phyloP scores from a whole-genome alignment of 2,888 invertebrate genomes.

The Dolichopus griseipennis region DNA sequence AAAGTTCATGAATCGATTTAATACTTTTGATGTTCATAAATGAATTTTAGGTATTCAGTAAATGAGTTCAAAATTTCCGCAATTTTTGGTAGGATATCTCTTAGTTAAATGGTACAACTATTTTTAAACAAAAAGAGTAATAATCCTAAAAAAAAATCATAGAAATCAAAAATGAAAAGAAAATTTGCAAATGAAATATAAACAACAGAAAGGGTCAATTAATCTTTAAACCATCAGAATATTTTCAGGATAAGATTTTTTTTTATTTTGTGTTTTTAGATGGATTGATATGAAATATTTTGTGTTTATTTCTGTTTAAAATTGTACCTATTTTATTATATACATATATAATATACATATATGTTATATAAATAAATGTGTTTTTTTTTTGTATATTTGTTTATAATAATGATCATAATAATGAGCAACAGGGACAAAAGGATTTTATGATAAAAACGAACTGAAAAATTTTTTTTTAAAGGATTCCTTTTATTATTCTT shows the following conservation, averaged over 20 bases:
- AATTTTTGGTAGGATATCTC: no score
- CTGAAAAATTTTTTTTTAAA: neutral
- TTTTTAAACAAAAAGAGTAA: neutral
- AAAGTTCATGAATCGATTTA: no score
- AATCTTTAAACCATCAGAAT: slow-evolving; percentile 1
- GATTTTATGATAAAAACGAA: neutral
- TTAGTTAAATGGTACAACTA: no score
- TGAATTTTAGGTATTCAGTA: no score
- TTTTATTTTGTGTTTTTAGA: neutral
- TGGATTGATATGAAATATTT: no score
- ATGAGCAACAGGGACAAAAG: slow-evolving; percentile 4
- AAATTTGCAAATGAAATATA: neutral
- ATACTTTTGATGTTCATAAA: no score
- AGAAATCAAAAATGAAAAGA: neutral
- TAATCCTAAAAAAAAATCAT: neutral
- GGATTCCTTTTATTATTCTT: neutral
- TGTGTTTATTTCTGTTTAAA: no score
- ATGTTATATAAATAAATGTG: neutral
- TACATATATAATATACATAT: no score
- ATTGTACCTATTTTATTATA: no score
- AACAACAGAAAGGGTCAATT: neutral
- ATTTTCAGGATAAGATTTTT: neutral
- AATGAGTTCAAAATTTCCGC: no score
- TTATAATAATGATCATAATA: neutral
- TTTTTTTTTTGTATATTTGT: neutral